Percentiles rank a stretch among this genome's conserved stretches.
These are phyloP conservation scores for Drosophila picticornis DNA, from an alignment of 2,888 invertebrate genomes.

Conservation along the genomic window DNA sequence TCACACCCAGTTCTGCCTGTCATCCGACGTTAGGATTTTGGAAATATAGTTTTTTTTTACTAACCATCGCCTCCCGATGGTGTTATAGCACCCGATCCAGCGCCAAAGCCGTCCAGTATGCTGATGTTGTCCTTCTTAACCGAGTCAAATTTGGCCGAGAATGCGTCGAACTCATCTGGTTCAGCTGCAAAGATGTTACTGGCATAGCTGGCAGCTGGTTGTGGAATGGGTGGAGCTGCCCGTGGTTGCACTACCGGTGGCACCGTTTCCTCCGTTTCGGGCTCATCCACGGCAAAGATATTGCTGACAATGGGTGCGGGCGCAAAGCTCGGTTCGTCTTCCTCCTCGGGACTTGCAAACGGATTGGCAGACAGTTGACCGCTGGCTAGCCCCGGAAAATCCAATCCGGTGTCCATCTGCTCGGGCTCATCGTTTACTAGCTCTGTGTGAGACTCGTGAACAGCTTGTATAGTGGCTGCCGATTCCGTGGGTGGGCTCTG, in stretches of 20 bases:
- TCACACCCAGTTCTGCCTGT: neutral
- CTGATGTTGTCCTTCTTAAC: slow-evolving; percentile 85
- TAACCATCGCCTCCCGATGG: slow-evolving; percentile 83
- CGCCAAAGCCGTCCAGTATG: slow-evolving; percentile 83
- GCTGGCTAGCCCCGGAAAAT: slow-evolving; percentile 81
- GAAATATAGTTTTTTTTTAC: slow-evolving; percentile 15
- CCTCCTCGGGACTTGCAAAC: slow-evolving; percentile 85
- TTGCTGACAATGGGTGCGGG: slow-evolving; percentile 69
- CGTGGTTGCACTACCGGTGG: slow-evolving; percentile 59
- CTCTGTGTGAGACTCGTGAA: slow-evolving; percentile 66
- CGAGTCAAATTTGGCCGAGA: slow-evolving; percentile 94
- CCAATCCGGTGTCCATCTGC: slow-evolving; percentile 84
- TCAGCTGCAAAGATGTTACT: slow-evolving; percentile 83
- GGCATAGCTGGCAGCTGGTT: slow-evolving; percentile 68
- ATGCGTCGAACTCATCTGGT: slow-evolving; percentile 93
- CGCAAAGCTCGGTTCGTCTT: slow-evolving; percentile 73
- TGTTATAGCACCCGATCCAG: slow-evolving; percentile 83
- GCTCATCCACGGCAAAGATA: slow-evolving; percentile 74
- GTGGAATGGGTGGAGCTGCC: slow-evolving; percentile 34
- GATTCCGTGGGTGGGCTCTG: slow-evolving; percentile 82
- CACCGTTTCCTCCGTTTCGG: slow-evolving; percentile 46
- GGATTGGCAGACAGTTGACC: slow-evolving; percentile 86
- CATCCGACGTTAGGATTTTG: neutral
- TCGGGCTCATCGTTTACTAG: slow-evolving; percentile 73
- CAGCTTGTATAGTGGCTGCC: slow-evolving; percentile 70